phyloP scores from a whole-genome alignment of 2,888 invertebrate species.

The Philhelius pedissequus region DNA sequence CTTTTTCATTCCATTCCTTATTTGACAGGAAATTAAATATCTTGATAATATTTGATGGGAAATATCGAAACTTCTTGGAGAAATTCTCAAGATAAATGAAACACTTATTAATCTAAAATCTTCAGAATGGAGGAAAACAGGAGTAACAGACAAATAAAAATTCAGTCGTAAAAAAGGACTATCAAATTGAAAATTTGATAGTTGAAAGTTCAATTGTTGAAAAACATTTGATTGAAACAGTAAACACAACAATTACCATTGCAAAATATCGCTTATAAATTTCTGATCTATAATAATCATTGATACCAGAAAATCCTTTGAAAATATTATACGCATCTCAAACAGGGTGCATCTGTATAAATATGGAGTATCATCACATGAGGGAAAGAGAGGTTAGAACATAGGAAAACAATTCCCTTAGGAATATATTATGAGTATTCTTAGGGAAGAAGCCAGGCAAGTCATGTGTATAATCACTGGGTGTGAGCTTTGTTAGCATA shows the following conservation, averaged over 20 bases:
- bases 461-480: constrained; percentile 15
- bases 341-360: not conserved
- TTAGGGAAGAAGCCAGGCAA: not conserved
- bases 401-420: not conserved
- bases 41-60: not conserved
- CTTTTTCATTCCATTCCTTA: not conserved
- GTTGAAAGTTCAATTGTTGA: too few species aligned
- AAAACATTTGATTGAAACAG: constrained; percentile 7
- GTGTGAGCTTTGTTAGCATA: not conserved
- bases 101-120: too few species aligned
- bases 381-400: too few species aligned
- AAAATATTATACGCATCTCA: not conserved
- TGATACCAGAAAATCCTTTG: constrained; percentile 16
- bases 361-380: not conserved
- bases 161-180: too few species aligned
- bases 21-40: not conserved
- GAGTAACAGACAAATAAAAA: too few species aligned
- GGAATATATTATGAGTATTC: not conserved
- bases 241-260: constrained; percentile 12
- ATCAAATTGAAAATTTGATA: too few species aligned
- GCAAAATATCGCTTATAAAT: constrained; percentile 7
- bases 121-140: too few species aligned
- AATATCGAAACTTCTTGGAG: not conserved
- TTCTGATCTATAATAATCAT: constrained; percentile 26
- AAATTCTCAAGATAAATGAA: not conserved